Base-by-base conservation (phyloP, 2,797 vertebrate species). In the Premnoplex brunnescens region DNA sequence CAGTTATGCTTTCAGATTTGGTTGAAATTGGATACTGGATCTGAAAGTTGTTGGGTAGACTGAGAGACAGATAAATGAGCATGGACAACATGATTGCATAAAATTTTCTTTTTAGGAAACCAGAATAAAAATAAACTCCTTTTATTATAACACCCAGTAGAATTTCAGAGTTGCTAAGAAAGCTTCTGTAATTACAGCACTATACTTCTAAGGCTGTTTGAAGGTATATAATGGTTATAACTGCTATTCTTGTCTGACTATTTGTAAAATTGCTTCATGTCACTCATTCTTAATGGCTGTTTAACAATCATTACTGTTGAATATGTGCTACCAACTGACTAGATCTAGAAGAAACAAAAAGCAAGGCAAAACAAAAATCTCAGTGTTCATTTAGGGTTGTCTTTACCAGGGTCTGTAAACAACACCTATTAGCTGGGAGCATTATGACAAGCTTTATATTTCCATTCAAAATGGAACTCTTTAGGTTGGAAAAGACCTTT, bases 71-170 rank as follows among this genome's bases (percentile, higher is more conserved):
- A 74, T 41, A 94, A 92, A 72, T 58, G 55, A 82, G n/a, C 37
- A 71, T 1, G 13, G 60, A 74, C 74, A 85, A 44, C 32, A 59
- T 26, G 64, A 92, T 51, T 81, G 66, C 46, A 75, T 68, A 62
- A 68, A 88, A 58, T 67, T 75, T 73, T 87, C 20, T 66, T 85
- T 80, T 91, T 56, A 67, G 75, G 41, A 80, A 96, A 83, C 18
- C 8, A 73, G 28, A 39, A 87, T 89, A 91, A 95, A 94, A 95
- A 91, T 82, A 94, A 90, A 71, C 14, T 68, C 10, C 34, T 10
- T 71, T 73, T 85, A 71, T 43, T 89, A 39, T 56, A 87, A 63
- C 34, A 88, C 13, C 28, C 72, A 82, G 72, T 46, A 63, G 63
- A 74, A 59, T 87, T 85, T 75, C 23, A 27, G 43, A 91, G 62